A percentile compares a stretch with the other conserved stretches of the same genome.
Evolutionary conservation across 2,113 vertebrate species (phyloP).

Genomic region (Pseudorectes ferrugineus): DNA sequence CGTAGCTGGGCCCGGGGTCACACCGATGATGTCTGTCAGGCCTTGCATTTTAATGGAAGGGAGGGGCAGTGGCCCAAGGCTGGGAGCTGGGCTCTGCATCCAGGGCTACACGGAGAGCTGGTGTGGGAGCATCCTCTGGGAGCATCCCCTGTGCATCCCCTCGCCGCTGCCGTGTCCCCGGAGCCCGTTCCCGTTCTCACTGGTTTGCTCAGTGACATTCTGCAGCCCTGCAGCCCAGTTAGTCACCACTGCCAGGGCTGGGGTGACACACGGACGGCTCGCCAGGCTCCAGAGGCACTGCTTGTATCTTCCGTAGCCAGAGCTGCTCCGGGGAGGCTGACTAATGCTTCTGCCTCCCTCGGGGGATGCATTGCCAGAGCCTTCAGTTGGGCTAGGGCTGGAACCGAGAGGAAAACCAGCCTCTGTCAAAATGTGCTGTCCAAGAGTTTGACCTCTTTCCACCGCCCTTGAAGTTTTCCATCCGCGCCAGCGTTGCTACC

Average conservation of each 20-base stretch:
- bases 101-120: fast-evolving
- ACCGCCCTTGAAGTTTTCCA: background rate
- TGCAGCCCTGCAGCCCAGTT: constrained; percentile 11
- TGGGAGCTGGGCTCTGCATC: background rate
- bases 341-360: background rate
- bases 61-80: background rate
- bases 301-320: background rate
- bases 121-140: background rate
- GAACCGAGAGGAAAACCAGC: background rate
- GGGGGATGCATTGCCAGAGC: background rate
- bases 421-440: background rate
- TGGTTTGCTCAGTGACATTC: background rate
- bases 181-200: background rate
- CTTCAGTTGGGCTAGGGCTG: background rate
- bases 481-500: fast-evolving
- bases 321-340: background rate
- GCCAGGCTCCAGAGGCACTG: background rate
- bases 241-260: background rate
- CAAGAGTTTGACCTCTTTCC: background rate
- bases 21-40: background rate
- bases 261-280: background rate
- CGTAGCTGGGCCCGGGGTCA: background rate
- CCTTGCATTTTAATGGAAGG: background rate
- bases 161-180: fast-evolving
- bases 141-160: background rate